phyloP scores from a whole-genome alignment of 1,140 invertebrate species.

The Zaprionus africanus region DNA sequence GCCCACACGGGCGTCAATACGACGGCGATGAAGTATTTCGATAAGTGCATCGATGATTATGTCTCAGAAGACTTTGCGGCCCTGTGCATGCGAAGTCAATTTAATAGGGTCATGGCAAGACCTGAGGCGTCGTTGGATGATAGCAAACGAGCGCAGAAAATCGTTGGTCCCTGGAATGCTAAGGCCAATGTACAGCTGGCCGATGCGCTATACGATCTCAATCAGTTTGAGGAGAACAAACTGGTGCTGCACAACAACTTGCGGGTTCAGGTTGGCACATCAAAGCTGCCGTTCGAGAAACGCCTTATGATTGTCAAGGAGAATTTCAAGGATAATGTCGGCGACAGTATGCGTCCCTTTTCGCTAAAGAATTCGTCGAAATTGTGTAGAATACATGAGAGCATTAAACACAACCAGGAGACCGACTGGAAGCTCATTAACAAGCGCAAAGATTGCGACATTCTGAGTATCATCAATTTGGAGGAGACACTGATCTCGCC shows the following conservation, averaged over 20 bases:
- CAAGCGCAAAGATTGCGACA: slow-evolving; percentile 63
- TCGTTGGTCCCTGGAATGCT: background rate
- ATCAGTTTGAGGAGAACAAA: slow-evolving; percentile 72
- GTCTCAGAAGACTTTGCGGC: slow-evolving; percentile 12
- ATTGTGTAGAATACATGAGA: slow-evolving; percentile 43
- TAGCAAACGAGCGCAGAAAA: background rate
- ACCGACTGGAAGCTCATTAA: slow-evolving; percentile 58
- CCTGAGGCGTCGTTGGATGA: slow-evolving; percentile 34
- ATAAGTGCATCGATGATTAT: slow-evolving; percentile 44
- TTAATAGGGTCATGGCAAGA: slow-evolving; percentile 44
- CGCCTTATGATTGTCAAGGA: slow-evolving; percentile 58
- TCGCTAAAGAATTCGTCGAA: slow-evolving; percentile 48
- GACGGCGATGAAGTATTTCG: slow-evolving; percentile 43
- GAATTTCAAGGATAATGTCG: slow-evolving; percentile 67
- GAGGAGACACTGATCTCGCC: slow-evolving; percentile 56
- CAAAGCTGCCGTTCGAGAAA: slow-evolving; percentile 46
- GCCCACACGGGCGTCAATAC: slow-evolving; percentile 7
- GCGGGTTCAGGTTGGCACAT: slow-evolving; percentile 40
- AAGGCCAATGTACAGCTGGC: slow-evolving; percentile 47
- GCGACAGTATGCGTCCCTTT: slow-evolving; percentile 54
- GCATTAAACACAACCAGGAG: slow-evolving; percentile 3
- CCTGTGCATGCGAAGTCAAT: slow-evolving; percentile 50
- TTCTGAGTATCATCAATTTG: slow-evolving; percentile 55
- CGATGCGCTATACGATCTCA: slow-evolving; percentile 69
- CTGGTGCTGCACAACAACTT: slow-evolving; percentile 52